These are phyloP conservation scores for Laticauda colubrina DNA, from an alignment of 2,113 vertebrate species.

Conservation along the genomic window DNA sequence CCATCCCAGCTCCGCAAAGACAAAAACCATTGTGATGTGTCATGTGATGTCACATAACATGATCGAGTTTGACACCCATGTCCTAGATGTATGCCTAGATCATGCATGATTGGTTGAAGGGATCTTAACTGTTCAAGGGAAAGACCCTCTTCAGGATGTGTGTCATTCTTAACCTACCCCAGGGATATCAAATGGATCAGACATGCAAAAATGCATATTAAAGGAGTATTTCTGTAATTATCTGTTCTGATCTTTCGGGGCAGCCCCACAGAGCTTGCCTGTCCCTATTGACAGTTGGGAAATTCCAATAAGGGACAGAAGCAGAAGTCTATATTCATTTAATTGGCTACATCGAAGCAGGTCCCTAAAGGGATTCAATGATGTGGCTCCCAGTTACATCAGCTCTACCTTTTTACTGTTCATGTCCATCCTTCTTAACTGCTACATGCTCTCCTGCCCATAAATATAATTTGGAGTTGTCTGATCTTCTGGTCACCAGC, in stretches of 20 bases:
- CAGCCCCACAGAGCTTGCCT: neutral
- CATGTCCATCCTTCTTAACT: neutral
- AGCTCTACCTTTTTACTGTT: neutral
- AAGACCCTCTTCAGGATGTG: neutral
- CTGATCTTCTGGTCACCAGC: slow-evolving; percentile 13
- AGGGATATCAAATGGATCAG: neutral
- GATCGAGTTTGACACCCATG: no score
- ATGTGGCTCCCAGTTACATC: neutral
- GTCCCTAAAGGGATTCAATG: neutral
- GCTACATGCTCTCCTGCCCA: neutral
- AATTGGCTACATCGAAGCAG: neutral
- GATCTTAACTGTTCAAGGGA: neutral
- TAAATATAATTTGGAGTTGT: slow-evolving; percentile 1
- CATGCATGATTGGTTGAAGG: neutral
- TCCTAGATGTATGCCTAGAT: neutral
- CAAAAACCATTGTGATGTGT: no score
- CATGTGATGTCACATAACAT: no score
- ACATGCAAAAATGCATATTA: neutral
- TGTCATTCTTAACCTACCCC: neutral
- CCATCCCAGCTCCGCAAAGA: no score
- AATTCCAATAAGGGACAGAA: neutral
- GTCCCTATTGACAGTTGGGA: neutral
- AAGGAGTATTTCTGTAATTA: neutral
- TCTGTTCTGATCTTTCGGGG: neutral
- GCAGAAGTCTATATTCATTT: neutral